phyloP scores from a whole-genome alignment of 1,140 invertebrate species.

The Drosophila sproati region DNA sequence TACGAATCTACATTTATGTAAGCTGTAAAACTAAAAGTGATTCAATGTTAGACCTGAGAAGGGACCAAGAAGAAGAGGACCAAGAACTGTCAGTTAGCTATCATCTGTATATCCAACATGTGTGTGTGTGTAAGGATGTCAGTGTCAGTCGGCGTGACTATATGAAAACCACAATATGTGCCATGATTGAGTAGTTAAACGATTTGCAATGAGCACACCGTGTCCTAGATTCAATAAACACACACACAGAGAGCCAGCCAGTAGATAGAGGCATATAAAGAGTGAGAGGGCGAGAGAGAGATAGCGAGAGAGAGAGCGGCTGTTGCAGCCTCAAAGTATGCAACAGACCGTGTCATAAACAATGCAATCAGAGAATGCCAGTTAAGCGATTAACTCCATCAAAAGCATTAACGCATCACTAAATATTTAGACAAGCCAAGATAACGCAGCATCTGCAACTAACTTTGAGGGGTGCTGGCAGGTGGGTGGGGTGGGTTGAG shows the following conservation, averaged over 20 bases:
- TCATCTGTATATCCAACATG: not conserved
- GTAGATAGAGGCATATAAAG: not conserved
- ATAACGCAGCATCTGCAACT: constrained; percentile 8
- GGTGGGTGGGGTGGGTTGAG: not conserved
- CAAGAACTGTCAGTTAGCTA: constrained; percentile 20
- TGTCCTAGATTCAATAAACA: constrained; percentile 38
- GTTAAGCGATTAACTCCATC: constrained; percentile 39
- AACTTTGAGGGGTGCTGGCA: not conserved
- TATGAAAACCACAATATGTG: constrained; percentile 24
- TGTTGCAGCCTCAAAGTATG: constrained; percentile 45
- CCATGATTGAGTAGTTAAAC: constrained; percentile 35
- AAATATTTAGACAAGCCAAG: constrained; percentile 3
- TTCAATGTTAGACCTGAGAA: not conserved
- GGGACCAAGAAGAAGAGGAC: not conserved
- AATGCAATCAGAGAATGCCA: constrained; percentile 26
- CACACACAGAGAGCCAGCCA: not conserved
- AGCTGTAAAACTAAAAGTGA: constrained; percentile 16
- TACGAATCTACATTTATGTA: constrained; percentile 19
- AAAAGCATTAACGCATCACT: constrained; percentile 14
- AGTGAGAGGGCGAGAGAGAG: not conserved
- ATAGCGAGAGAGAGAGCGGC: not conserved
- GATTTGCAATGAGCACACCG: constrained; percentile 31
- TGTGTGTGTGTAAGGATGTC: constrained; percentile 27
- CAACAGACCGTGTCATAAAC: constrained; percentile 18
- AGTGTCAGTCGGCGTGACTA: constrained; percentile 27